These are phyloP conservation scores for Choristoneura fumiferana DNA, from an alignment of 1,140 invertebrate species.

Conservation along the genomic window DNA sequence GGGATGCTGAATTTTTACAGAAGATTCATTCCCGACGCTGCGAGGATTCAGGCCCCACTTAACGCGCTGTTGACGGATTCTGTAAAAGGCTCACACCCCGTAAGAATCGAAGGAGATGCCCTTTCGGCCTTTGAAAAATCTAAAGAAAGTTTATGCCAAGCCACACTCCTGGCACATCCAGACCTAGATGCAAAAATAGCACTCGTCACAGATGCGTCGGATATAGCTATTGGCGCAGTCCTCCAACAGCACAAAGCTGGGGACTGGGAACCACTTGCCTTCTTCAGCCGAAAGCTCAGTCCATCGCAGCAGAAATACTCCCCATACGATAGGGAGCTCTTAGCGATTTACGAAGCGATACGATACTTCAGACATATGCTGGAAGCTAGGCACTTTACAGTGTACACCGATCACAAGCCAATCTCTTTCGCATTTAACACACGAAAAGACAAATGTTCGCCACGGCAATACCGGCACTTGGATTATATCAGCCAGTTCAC, in stretches of 20 bases:
- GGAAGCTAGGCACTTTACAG: too few relatives aligned
- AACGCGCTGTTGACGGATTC: too few relatives aligned
- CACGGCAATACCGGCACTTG: slow-evolving; percentile 41
- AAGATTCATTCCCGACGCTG: slow-evolving; percentile 14
- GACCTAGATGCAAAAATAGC: slow-evolving; percentile 10
- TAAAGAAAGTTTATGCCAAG: slow-evolving; percentile 1
- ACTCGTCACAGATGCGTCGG: slow-evolving; percentile 35
- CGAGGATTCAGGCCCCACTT: slow-evolving; percentile 10
- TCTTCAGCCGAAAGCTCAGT: slow-evolving; percentile 59
- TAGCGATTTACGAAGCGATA: slow-evolving; percentile 59
- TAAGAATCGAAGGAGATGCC: neutral
- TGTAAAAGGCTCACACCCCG: neutral
- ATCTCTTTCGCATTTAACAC: slow-evolving; percentile 39
- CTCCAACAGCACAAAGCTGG: slow-evolving; percentile 29
- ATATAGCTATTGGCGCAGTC: slow-evolving; percentile 37
- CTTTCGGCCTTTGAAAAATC: neutral
- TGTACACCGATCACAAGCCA: slow-evolving; percentile 62
- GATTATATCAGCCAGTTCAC: slow-evolving; percentile 56
- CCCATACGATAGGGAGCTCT: too few relatives aligned
- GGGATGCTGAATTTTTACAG: slow-evolving; percentile 22
- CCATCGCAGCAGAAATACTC: slow-evolving; percentile 50
- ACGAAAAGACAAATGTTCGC: slow-evolving; percentile 35
- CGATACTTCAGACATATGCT: slow-evolving; percentile 46
- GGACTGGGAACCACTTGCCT: slow-evolving; percentile 42
- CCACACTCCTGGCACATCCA: slow-evolving; percentile 18